phyloP scores from a whole-genome alignment of 2,113 vertebrate species.

The Hippocampus mohnikei region DNA sequence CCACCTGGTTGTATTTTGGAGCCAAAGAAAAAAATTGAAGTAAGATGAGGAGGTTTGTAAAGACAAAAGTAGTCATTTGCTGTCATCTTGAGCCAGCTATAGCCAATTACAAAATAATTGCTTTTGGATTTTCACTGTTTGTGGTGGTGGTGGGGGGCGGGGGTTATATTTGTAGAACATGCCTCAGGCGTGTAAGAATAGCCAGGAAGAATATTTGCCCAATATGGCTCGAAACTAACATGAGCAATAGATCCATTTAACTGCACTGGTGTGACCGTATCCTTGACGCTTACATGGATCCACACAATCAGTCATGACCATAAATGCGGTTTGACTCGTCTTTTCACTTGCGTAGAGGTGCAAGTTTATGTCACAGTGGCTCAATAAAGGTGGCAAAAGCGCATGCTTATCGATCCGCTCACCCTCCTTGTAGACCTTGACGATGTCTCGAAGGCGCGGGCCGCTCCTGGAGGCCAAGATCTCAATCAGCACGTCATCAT shows the following conservation, averaged over 20 bases:
- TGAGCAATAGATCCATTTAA: not conserved
- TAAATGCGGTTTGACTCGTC: not conserved
- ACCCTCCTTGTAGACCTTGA: conserved; percentile 88
- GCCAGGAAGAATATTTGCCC: not conserved
- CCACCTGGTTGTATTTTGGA: too few relatives aligned
- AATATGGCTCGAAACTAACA: not conserved
- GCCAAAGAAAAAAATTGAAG: too few relatives aligned
- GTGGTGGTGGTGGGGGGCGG: too few relatives aligned
- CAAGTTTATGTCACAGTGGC: not conserved
- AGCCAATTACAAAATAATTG: too few relatives aligned
- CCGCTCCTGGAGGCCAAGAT: conserved; percentile 89
- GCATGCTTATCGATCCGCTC: conserved; percentile 22
- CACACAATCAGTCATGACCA: not conserved
- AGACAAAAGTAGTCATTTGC: not conserved
- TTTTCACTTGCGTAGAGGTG: not conserved
- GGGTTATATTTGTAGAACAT: not conserved
- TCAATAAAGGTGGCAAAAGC: not conserved
- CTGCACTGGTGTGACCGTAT: not conserved
- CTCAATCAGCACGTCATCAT: conserved; percentile 88
- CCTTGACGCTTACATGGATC: not conserved
- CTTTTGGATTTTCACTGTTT: not conserved
- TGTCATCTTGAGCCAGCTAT: too few relatives aligned
- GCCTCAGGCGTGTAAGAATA: not conserved
- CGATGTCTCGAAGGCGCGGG: conserved; percentile 76
- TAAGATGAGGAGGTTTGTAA: not conserved